Evolutionary conservation across 1,140 invertebrate species (phyloP), one percentile per base, ranked within the genome.

Genomic region (Penaeus indicus): DNA sequence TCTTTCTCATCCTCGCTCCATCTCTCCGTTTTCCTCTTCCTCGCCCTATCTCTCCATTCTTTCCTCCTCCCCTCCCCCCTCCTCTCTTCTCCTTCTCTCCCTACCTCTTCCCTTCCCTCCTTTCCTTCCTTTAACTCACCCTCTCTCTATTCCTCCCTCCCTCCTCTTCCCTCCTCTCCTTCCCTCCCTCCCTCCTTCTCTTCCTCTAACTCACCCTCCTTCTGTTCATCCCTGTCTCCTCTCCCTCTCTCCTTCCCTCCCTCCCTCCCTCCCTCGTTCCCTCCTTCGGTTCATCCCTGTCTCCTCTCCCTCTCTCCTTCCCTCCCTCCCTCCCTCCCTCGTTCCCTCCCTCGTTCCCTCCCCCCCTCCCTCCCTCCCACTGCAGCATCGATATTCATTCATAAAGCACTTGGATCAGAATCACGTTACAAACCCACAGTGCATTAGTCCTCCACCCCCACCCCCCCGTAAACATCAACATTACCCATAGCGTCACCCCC

Each of bases 11-110:
- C 10, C 47, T n/a, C 22, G 13, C 42, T 54, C 22, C 5, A 1
- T 82, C 54, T 61, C 80, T 82, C 80, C 64, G 54, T 83, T 62
- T 62, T 62, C 64, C 80, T 83, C 80, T 83, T 62, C 64, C 81
- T 83, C 81, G 61, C 81, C 64, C 81, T 83, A n/a, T 64, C 62
- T 64, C 81, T 63, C 81, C 62, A 19, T 82, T 18, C 62, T n/a
- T 60, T 42, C 60, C 38, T 5, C 79, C 25, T 54, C 64, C 16
- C 32, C 60, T 83, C 5, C 64, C 61, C 64, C 60, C 64, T n/a
- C 64, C 81, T 83, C 81, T 64, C 63, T 27, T 38, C 42, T 38
- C 42, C 27, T 32, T 61, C n/a, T 67, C 25, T 61, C 27, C n/a
- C 60, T 67, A 32, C 54, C 27, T 60, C 32, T 32, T 38, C 22